Base-by-base conservation (phyloP, 2,797 vertebrate species). In the Dromococcyx pavoninus region DNA sequence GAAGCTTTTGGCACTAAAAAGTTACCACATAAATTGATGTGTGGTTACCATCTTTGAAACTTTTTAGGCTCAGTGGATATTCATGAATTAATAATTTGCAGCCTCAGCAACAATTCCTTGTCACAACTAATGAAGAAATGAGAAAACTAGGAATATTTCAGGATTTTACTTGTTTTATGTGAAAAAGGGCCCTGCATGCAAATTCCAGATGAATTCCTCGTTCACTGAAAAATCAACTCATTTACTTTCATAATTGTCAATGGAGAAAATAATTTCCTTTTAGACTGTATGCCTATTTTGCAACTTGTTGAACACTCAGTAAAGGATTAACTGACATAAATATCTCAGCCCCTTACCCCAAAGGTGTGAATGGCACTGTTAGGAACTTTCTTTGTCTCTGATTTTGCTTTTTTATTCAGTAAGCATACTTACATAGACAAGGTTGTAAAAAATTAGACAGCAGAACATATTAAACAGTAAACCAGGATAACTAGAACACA, bases 241-340 rank as follows among this genome's bases (percentile, higher is more conserved):
- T 92, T 94, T 91, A 58, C 71, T 88, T 94, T 81, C 60, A 93
- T 85, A 91, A 73, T 43, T 86, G 30, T 44, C 89, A 94, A 86
- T 16, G 8, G 15, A 92, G 37, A 91, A 93, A 72, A 65, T 85
- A 30, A 92, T 86, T 92, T 93, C 66, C 73, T 80, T 93, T 82
- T 57, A 89, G 39, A 56, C 58, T 65, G 23, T 46, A 41, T 66
- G 51, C 30, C 69, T 96, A 23, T 75, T 94, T 79, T 46, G 84
- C 51, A 82, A 58, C 67, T 85, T 78, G 51, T 88, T 72, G 74
- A 93, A 86, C 61, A 69, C 13, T 14, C 58, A 71, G 33, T 39
- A 44, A 91, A 88, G 75, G 50, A 92, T 88, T 88, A 81, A 76
- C 72, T 67, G 66, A 24, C 17, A 75, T 54, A 67, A 83, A 62